Evolutionary conservation across 2,113 vertebrate genomes (phyloP).

Genomic region (Epinephelus moara): DNA sequence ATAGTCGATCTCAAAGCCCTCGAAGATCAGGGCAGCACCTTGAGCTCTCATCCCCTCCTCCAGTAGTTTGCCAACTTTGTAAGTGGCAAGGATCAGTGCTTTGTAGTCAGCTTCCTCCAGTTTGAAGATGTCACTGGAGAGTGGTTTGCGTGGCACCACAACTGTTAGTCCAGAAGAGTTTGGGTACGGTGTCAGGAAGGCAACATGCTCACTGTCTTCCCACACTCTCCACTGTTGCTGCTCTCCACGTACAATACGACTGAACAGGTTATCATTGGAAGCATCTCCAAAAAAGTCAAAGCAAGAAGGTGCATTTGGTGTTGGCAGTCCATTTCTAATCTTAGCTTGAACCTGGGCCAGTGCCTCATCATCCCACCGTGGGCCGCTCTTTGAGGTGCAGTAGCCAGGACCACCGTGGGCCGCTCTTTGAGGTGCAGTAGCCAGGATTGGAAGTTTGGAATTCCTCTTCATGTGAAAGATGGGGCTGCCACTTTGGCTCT

Average conservation of each 20-base stretch:
- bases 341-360: slow-evolving; percentile 75
- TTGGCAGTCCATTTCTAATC: slow-evolving; percentile 78
- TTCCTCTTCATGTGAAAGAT: slow-evolving; percentile 77
- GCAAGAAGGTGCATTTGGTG: slow-evolving; percentile 76
- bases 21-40: no score
- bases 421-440: slow-evolving; percentile 85
- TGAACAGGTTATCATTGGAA: slow-evolving; percentile 75
- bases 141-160: slow-evolving; percentile 83
- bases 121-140: slow-evolving; percentile 82
- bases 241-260: slow-evolving; percentile 82
- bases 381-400: slow-evolving; percentile 84
- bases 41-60: no score
- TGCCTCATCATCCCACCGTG: slow-evolving; percentile 73
- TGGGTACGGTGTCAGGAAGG: slow-evolving; percentile 85
- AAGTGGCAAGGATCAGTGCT: slow-evolving; percentile 76
- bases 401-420: slow-evolving; percentile 82
- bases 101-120: slow-evolving; percentile 77
- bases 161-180: slow-evolving; percentile 84
- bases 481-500: slow-evolving; percentile 76
- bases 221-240: slow-evolving; percentile 86
- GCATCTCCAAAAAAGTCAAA: slow-evolving; percentile 80
- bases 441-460: slow-evolving; percentile 78
- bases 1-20: no score
- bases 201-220: slow-evolving; percentile 84
- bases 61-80: no score